phyloP scores from a whole-genome alignment of 2,888 invertebrate genomes.

The Cheilosia soror region DNA sequence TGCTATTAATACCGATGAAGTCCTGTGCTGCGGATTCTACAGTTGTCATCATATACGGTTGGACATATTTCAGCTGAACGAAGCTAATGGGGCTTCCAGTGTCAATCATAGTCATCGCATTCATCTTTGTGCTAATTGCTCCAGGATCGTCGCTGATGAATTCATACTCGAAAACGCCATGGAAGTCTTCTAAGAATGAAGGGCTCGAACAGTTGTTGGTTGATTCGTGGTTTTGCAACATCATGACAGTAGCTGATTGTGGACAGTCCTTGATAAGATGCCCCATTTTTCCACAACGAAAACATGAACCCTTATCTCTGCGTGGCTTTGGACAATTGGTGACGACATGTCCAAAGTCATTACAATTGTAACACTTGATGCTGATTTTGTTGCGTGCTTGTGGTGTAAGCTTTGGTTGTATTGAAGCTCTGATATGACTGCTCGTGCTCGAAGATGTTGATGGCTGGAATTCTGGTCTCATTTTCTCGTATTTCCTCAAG shows the following conservation, averaged over 20 bases:
- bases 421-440: neutral
- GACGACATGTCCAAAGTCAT: constrained; percentile 19
- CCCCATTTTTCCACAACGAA: constrained; percentile 14
- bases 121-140: neutral
- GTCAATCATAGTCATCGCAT: constrained; percentile 44
- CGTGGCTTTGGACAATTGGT: constrained; percentile 37
- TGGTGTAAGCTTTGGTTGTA: neutral
- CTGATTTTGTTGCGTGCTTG: neutral
- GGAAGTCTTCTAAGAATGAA: constrained; percentile 8
- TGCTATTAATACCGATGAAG: constrained; percentile 28
- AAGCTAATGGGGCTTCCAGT: constrained; percentile 39
- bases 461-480: constrained; percentile 5
- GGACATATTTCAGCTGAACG: constrained; percentile 26
- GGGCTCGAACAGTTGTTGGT: neutral
- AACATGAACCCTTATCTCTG: constrained; percentile 18
- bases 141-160: neutral
- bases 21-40: constrained; percentile 8
- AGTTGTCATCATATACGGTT: constrained; percentile 37
- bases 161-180: constrained; percentile 12
- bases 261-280: constrained; percentile 19
- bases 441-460: neutral
- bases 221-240: neutral
- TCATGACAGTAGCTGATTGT: constrained; percentile 7
- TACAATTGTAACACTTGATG: constrained; percentile 33
- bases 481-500: constrained; percentile 20